Evolutionary conservation across 2,888 invertebrate genomes (phyloP).

Genomic region (Hydroisotoma schaefferi): DNA sequence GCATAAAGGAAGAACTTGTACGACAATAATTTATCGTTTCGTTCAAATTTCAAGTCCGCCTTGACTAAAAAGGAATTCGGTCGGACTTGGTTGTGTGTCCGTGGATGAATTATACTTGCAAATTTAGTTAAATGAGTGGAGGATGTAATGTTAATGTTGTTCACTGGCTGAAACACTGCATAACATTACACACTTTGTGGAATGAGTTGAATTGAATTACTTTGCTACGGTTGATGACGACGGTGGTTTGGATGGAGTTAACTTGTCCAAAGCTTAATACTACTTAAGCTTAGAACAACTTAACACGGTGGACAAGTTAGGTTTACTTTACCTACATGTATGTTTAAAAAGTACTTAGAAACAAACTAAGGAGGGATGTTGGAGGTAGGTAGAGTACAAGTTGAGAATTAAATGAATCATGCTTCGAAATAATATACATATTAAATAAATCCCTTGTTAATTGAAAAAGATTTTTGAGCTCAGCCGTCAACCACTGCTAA

Average conservation of each 20-base stretch:
- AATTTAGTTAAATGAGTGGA: constrained; percentile 37
- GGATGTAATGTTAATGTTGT: constrained; percentile 9
- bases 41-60: constrained; percentile 15
- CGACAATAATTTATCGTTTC: constrained; percentile 14
- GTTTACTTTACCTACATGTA: too few relatives aligned
- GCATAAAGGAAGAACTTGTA: too few relatives aligned
- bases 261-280: too few relatives aligned
- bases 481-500: constrained; percentile 1
- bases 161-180: constrained; percentile 1
- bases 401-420: neutral
- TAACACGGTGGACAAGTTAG: too few relatives aligned
- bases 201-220: too few relatives aligned
- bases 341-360: too few relatives aligned
- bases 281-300: too few relatives aligned
- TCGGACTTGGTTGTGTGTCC: constrained; percentile 7
- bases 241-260: too few relatives aligned
- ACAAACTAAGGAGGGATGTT: too few relatives aligned
- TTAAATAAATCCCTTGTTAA: neutral
- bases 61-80: constrained; percentile 19
- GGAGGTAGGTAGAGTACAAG: too few relatives aligned
- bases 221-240: too few relatives aligned
- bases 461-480: constrained; percentile 1
- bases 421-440: neutral
- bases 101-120: constrained; percentile 35
- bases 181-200: neutral